phyloP scores from a whole-genome alignment of 2,113 vertebrate species.

The Rhinoderma darwinii region DNA sequence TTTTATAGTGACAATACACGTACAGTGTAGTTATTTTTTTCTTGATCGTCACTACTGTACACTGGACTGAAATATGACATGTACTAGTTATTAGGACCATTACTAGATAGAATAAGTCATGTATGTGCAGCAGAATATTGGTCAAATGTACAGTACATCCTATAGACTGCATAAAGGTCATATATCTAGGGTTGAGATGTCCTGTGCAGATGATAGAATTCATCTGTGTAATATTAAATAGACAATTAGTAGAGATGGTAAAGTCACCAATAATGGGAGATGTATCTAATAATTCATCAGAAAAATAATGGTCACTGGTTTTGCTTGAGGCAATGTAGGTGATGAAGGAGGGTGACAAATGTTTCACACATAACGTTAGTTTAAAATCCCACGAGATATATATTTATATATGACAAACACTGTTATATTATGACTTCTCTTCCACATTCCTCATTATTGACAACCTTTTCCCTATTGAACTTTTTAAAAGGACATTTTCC shows the following conservation, averaged over 20 bases:
- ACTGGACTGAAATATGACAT: neutral
- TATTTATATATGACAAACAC: neutral
- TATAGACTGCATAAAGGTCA: neutral
- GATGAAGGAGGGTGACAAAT: neutral
- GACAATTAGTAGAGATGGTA: neutral
- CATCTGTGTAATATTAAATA: neutral
- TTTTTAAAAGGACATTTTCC: neutral
- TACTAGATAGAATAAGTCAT: neutral
- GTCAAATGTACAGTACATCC: neutral
- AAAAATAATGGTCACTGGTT: neutral
- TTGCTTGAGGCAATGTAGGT: neutral
- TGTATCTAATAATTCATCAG: slow-evolving; percentile 8
- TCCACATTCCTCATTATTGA: neutral
- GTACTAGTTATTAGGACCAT: neutral
- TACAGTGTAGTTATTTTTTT: neutral
- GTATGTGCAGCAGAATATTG: neutral
- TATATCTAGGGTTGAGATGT: neutral
- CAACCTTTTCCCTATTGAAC: neutral
- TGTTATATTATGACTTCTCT: neutral
- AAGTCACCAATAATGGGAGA: neutral
- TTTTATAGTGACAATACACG: neutral
- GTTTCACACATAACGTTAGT: neutral
- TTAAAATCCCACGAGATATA: neutral
- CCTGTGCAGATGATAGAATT: neutral
- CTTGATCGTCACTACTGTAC: neutral